Evolutionary conservation across 2,113 vertebrate species (phyloP).

Genomic region (Etia nguti): DNA sequence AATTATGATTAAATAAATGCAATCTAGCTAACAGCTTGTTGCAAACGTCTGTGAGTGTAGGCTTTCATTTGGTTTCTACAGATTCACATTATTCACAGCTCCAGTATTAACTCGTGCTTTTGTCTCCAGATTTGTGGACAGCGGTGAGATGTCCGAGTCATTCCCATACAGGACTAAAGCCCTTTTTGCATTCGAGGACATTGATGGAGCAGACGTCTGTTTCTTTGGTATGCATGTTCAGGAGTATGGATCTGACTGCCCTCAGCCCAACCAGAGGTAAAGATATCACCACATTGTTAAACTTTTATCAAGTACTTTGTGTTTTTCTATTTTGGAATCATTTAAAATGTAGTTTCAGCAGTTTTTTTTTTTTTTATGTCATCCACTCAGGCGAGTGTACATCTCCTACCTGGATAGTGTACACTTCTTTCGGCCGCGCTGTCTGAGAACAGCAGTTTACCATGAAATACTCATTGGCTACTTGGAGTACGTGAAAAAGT

Average conservation of each 20-base stretch:
- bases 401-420: constrained; percentile 99
- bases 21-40: background rate
- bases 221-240: constrained; percentile 99
- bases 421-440: constrained; percentile 94
- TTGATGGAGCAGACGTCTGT: constrained; percentile 93
- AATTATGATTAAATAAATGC: background rate
- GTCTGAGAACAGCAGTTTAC: constrained; percentile 92
- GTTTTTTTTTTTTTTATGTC: background rate
- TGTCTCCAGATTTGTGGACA: constrained; percentile 90
- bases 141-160: constrained; percentile 95
- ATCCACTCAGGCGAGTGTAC: constrained; percentile 85
- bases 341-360: background rate
- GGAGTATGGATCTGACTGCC: constrained; percentile 96
- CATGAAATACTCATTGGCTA: constrained; percentile 97
- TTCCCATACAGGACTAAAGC: constrained; percentile 98
- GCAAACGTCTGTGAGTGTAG: background rate
- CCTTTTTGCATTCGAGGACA: constrained; percentile 97
- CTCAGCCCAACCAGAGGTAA: constrained; percentile 96
- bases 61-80: background rate
- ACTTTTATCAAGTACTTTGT: background rate
- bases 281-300: background rate
- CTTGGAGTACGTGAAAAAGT: constrained; percentile 92
- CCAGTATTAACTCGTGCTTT: background rate
- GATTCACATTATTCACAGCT: background rate
- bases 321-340: background rate